Evolutionary conservation across 2,797 vertebrate genomes (phyloP), one percentile per base, ranked within the genome.

Genomic region (Gorsachius magnificus): DNA sequence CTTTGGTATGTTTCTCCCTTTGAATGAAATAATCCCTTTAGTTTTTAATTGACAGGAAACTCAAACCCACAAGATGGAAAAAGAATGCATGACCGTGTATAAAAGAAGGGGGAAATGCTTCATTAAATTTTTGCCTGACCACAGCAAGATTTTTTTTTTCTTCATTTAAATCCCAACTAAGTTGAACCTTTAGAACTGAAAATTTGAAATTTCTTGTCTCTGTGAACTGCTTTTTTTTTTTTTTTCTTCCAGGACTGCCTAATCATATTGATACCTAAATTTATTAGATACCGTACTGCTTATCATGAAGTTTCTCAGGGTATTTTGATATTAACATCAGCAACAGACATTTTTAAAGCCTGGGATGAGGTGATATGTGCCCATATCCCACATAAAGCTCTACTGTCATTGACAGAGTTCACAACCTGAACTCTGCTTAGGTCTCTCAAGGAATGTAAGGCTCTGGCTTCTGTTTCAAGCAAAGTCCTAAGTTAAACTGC

Each of bases 1-100:
- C 33, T 92, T 77, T 78, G 86, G 38, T 90, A 36, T 57, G 78
- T n/a, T 90, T 71, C 71, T 90, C 46, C 36, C 72, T 93, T 93
- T 87, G 78, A 95, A 85, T 80, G 28, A 81, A 92, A 83, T 61
- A 85, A 90, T 87, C 29, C 36, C 71, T 68, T 75, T 79, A 79
- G 61, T 24, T 90, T 85, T 92, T 81, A 94, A 86, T 63, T 77
- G 76, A 69, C 90, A 71, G 81, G 75, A 92, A 95, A 92, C 57
- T 92, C 86, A 80, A 83, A 18, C 17, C 13, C 57, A 41, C 33
- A 48, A 20, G 13, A 56, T 25, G 33, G 54, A 82, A 83, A 81
- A 87, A 65, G 53, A 90, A 77, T 45, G 16, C 4, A 31, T 4
- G 31, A 36, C 5, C 12, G 6, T 13, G 4, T 46, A 51, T 36